phyloP scores from a whole-genome alignment of 2,113 vertebrate species.

The Cyrtonyx montezumae region DNA sequence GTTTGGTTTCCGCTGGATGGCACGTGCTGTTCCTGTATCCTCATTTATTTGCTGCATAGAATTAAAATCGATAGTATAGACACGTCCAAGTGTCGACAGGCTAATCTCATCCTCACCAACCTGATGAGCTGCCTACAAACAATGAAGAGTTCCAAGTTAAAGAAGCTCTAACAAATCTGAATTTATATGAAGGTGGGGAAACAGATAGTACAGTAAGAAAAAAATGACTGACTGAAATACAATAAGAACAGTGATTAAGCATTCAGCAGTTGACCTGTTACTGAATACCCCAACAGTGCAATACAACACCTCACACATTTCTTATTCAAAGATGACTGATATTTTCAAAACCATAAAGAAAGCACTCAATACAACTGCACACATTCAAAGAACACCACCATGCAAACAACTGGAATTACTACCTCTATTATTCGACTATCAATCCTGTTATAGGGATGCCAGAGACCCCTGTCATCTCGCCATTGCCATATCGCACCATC shows the following conservation, averaged over 20 bases:
- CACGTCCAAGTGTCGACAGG: slow-evolving; percentile 96
- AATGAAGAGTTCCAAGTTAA: slow-evolving; percentile 49
- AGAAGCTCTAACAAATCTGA: background rate
- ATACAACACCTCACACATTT: background rate
- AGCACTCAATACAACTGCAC: background rate
- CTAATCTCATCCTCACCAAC: slow-evolving; percentile 99
- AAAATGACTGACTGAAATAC: background rate
- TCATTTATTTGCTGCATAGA: slow-evolving; percentile 99
- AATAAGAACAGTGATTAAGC: background rate
- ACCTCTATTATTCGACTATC: slow-evolving; percentile 99
- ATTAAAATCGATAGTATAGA: slow-evolving; percentile 99
- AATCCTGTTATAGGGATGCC: slow-evolving; percentile 99
- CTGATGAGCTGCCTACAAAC: slow-evolving; percentile 96
- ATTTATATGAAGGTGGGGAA: background rate
- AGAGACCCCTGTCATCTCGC: slow-evolving; percentile 96
- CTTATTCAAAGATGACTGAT: background rate
- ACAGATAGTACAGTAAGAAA: background rate
- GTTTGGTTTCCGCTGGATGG: slow-evolving; percentile 99
- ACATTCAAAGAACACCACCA: background rate
- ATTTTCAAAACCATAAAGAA: background rate
- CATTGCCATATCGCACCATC: slow-evolving; percentile 98
- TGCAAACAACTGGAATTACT: slow-evolving; percentile 56
- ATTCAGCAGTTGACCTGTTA: background rate
- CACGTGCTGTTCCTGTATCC: slow-evolving; percentile 98
- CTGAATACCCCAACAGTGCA: background rate